Conservation (phyloP, 2,888 invertebrate species). For the Sarcophaga caerulescens region DNA sequence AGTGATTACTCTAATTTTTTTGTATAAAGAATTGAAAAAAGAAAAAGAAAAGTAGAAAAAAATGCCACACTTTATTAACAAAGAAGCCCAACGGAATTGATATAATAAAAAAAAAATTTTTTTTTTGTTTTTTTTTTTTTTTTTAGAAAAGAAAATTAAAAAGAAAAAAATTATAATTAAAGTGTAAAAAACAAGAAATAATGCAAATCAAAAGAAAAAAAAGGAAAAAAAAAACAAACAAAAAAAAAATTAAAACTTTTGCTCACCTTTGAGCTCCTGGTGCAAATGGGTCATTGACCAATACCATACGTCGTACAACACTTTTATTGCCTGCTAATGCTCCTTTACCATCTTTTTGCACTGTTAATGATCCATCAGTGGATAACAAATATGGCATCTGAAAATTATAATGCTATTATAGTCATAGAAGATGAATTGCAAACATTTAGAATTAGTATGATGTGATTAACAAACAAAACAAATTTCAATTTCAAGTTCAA, state of each 20-base stretch:
- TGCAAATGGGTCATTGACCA: slow-evolving; percentile 81
- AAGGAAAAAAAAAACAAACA: neutral
- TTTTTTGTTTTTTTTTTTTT: too few relatives aligned
- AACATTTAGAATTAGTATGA: slow-evolving; percentile 67
- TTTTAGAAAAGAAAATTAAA: too few relatives aligned
- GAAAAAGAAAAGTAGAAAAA: slow-evolving; percentile 18
- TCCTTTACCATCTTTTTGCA: slow-evolving; percentile 81
- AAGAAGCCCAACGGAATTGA: neutral
- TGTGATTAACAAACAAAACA: slow-evolving; percentile 27
- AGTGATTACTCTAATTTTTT: slow-evolving; percentile 78
- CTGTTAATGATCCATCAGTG: slow-evolving; percentile 81
- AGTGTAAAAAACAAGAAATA: neutral
- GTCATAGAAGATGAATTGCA: slow-evolving; percentile 64
- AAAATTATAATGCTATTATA: slow-evolving; percentile 69
- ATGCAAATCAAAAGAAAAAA: neutral
- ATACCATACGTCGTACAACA: slow-evolving; percentile 81
- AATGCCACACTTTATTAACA: slow-evolving; percentile 12
- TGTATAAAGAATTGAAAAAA: neutral
- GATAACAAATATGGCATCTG: slow-evolving; percentile 81
- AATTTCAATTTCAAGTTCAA: slow-evolving; percentile 14
- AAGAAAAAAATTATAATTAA: neutral
- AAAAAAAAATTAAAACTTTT: neutral
- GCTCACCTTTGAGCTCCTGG: slow-evolving; percentile 79
- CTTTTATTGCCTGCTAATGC: slow-evolving; percentile 79
- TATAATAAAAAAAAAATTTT: too few relatives aligned